These are phyloP conservation scores for Acrossocheilus wenchowensis DNA, from an alignment of 2,797 vertebrate genomes.

Conservation along the genomic window DNA sequence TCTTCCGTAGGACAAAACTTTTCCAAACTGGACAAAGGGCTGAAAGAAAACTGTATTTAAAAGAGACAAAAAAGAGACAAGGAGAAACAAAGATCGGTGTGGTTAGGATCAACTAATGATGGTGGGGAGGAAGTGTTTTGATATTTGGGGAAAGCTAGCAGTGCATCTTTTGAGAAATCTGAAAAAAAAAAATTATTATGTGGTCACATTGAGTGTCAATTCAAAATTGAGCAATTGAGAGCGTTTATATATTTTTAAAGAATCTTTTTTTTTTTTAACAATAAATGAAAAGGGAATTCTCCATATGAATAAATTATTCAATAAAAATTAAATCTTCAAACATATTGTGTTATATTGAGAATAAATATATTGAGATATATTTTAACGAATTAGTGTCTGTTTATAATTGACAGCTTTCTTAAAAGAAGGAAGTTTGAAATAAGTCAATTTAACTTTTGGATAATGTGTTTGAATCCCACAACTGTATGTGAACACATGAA, in stretches of 20 bases:
- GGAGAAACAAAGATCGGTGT: slow-evolving; percentile 55
- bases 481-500: neutral
- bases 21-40: slow-evolving; percentile 50
- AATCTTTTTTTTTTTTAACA: no score
- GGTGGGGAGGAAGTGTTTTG: slow-evolving; percentile 41
- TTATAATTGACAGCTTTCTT: neutral
- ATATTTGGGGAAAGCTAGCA: slow-evolving; percentile 69
- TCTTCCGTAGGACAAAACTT: slow-evolving; percentile 51
- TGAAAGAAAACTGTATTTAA: slow-evolving; percentile 76
- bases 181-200: slow-evolving; percentile 1
- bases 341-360: neutral
- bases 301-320: neutral
- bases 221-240: neutral
- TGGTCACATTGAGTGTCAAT: neutral
- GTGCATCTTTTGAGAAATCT: slow-evolving; percentile 64
- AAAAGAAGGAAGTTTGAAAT: neutral
- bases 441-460: neutral
- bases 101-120: slow-evolving; percentile 64
- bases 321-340: neutral
- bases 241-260: neutral
- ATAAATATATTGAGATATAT: neutral
- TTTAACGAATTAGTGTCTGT: neutral
- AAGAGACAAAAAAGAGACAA: slow-evolving; percentile 58
- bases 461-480: neutral
- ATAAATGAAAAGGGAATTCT: neutral